phyloP scores from a whole-genome alignment of 2,113 vertebrate genomes.

The Gnathonemus longibarbis region DNA sequence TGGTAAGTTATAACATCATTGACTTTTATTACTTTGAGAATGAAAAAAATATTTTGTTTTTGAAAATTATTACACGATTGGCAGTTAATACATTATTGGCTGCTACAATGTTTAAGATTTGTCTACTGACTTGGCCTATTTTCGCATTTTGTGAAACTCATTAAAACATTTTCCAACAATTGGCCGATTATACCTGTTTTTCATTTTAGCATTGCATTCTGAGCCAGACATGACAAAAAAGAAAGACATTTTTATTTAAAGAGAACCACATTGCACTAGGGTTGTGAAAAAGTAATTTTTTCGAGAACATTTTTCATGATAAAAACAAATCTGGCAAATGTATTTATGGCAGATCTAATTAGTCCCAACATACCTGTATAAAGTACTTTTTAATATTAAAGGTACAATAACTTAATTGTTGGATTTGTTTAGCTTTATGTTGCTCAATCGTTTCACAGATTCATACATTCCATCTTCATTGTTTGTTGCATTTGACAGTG shows the following conservation, averaged over 20 bases:
- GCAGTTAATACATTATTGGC: background rate
- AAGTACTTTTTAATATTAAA: background rate
- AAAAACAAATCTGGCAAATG: background rate
- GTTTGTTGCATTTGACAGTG: background rate
- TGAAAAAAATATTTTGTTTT: background rate
- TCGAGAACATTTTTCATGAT: background rate
- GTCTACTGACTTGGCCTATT: background rate
- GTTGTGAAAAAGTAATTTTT: background rate
- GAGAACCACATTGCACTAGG: background rate
- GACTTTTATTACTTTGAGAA: background rate
- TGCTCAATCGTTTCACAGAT: background rate
- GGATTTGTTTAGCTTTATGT: background rate
- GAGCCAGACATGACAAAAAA: background rate
- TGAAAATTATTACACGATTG: background rate
- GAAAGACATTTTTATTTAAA: background rate
- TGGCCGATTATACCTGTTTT: background rate
- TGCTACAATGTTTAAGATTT: background rate
- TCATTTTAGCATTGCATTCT: background rate
- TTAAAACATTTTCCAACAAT: background rate
- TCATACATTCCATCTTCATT: background rate
- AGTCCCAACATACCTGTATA: background rate
- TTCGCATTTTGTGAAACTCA: background rate
- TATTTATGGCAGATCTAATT: background rate
- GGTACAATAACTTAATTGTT: background rate
- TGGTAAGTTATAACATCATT: background rate